These are phyloP conservation scores for Rana temporaria DNA, from an alignment of 2,113 vertebrate genomes.

Conservation along the genomic window DNA sequence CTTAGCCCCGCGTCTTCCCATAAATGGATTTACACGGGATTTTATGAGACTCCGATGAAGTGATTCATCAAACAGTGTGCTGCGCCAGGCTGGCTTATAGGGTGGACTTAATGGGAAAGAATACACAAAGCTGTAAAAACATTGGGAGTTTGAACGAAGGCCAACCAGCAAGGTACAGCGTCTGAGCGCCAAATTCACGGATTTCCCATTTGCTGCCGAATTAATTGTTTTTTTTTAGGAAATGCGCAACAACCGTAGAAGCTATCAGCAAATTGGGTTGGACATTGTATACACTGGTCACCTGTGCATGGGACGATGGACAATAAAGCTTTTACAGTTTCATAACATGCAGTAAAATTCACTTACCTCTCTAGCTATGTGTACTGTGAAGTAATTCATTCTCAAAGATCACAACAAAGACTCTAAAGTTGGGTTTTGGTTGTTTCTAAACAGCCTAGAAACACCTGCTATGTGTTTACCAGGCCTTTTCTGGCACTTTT, in stretches of 20 bases:
- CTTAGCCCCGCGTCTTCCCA: conserved; percentile 16
- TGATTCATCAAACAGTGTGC: conserved; percentile 8
- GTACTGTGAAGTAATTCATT: no score
- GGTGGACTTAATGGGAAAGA: conserved; percentile 16
- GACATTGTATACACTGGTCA: no score
- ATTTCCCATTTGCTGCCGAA: not conserved
- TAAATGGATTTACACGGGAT: conserved; percentile 37
- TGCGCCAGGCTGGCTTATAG: conserved; percentile 9
- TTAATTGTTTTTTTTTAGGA: not conserved
- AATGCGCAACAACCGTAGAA: not conserved
- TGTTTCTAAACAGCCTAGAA: no score
- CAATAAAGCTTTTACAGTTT: no score
- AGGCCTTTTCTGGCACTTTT: no score
- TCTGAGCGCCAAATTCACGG: not conserved
- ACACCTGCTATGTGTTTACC: no score
- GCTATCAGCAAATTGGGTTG: no score
- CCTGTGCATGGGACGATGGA: no score
- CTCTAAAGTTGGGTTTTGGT: no score
- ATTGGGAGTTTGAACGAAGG: not conserved
- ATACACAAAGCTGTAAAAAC: not conserved
- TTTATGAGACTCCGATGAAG: conserved; percentile 22
- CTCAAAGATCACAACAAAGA: no score
- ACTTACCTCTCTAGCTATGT: no score
- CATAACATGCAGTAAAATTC: no score
- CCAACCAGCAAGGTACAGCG: not conserved